These are phyloP conservation scores for Nasonia longicornis DNA, from an alignment of 1,140 invertebrate genomes.

Conservation along the genomic window DNA sequence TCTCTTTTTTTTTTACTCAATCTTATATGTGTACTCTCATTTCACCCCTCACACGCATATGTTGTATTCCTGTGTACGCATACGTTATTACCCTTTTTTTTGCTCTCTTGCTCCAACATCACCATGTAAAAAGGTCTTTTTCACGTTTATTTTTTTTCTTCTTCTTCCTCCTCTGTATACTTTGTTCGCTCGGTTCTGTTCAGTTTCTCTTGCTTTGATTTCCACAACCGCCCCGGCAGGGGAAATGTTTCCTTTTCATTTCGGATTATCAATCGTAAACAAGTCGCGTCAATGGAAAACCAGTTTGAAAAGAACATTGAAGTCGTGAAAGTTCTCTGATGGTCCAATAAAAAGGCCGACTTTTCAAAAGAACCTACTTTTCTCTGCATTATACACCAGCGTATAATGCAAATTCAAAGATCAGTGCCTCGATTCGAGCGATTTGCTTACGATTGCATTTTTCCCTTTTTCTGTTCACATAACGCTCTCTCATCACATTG, in stretches of 20 bases:
- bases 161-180: not conserved
- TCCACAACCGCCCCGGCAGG: not conserved
- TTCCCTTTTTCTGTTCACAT: conserved; percentile 2
- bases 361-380: conserved; percentile 10
- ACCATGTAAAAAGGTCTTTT: conserved; percentile 38
- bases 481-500: conserved; percentile 39
- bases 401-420: not conserved
- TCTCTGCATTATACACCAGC: not conserved
- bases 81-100: conserved; percentile 22
- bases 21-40: conserved; percentile 39
- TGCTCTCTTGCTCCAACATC: conserved; percentile 22
- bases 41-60: conserved; percentile 42
- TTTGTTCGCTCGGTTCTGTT: conserved; percentile 33
- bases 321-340: not conserved
- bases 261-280: conserved; percentile 45
- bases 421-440: conserved; percentile 34
- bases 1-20: conserved; percentile 44
- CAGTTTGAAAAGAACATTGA: not conserved
- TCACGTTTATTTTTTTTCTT: conserved; percentile 31
- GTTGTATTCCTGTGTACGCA: conserved; percentile 18
- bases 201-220: conserved; percentile 42
- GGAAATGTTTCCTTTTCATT: conserved; percentile 42
- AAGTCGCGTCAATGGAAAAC: conserved; percentile 35
- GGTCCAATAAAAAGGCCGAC: not conserved
- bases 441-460: conserved; percentile 38